phyloP scores from a whole-genome alignment of 2,113 vertebrate species.

The Gnathochromis pfefferi region DNA sequence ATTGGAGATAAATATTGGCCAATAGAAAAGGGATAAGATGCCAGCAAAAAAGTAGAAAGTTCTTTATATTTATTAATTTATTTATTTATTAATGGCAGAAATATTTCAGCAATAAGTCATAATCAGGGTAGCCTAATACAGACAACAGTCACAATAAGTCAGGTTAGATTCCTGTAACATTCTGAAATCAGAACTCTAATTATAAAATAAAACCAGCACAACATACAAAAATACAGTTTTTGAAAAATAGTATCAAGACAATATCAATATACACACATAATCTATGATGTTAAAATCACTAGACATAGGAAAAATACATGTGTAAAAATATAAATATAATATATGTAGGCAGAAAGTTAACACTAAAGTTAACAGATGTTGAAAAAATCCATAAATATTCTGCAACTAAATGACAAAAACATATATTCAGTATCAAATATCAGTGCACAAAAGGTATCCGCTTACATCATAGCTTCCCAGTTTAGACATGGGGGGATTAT shows the following conservation, averaged over 20 bases:
- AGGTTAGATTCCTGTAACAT: neutral
- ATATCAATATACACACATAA: neutral
- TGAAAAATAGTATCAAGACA: neutral
- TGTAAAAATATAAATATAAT: neutral
- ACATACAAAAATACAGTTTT: neutral
- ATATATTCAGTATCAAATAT: neutral
- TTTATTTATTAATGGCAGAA: neutral
- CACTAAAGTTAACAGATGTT: neutral
- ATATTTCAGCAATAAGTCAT: neutral
- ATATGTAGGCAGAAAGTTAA: neutral
- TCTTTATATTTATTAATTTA: neutral
- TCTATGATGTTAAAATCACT: neutral
- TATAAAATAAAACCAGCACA: fast-evolving
- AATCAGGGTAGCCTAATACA: neutral
- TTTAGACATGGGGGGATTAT: neutral
- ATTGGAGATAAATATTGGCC: neutral
- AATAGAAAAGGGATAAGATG: neutral
- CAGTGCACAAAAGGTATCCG: neutral
- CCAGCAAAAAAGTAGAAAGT: neutral
- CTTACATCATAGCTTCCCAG: neutral
- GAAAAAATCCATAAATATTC: neutral
- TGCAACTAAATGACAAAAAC: neutral
- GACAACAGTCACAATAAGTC: neutral
- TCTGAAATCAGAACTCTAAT: neutral
- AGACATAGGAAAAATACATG: neutral